Percentiles rank a stretch among this genome's conserved stretches.
Evolutionary conservation across 2,888 invertebrate genomes (phyloP).

Genomic region (Sepioteuthis lessoniana): DNA sequence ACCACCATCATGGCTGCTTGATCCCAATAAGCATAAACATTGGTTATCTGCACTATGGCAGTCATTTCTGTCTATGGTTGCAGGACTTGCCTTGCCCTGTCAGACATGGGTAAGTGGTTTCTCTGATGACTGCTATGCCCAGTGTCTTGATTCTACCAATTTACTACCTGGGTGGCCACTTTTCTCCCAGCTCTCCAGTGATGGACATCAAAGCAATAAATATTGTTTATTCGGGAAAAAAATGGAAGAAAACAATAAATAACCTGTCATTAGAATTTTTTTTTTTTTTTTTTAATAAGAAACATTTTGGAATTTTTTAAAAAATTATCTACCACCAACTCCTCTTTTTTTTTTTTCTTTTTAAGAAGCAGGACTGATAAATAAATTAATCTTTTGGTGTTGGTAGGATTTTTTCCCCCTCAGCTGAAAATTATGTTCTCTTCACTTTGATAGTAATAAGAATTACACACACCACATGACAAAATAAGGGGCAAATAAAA

Average conservation of each 20-base stretch:
- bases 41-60: not conserved
- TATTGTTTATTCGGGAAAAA: not conserved
- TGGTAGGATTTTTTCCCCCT: not conserved
- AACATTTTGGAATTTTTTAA: not conserved
- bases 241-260: too few relatives aligned
- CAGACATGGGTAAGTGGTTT: not conserved
- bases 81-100: not conserved
- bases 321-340: not conserved
- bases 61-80: not conserved
- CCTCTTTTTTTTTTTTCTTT: too few relatives aligned
- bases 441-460: not conserved
- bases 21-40: not conserved
- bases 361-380: not conserved
- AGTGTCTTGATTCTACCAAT: not conserved
- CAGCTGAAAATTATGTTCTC: not conserved
- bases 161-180: not conserved
- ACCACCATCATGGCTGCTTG: not conserved
- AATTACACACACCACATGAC: not conserved
- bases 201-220: constrained; percentile 15
- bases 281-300: too few relatives aligned
- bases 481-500: not conserved
- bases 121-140: not conserved
- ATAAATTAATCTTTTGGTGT: not conserved
- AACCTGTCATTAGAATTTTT: too few relatives aligned
- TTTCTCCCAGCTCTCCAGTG: not conserved